Evolutionary conservation across 2,797 vertebrate species (phyloP), one percentile per base, ranked within the genome.

Genomic region (Lithobates sylvaticus): DNA sequence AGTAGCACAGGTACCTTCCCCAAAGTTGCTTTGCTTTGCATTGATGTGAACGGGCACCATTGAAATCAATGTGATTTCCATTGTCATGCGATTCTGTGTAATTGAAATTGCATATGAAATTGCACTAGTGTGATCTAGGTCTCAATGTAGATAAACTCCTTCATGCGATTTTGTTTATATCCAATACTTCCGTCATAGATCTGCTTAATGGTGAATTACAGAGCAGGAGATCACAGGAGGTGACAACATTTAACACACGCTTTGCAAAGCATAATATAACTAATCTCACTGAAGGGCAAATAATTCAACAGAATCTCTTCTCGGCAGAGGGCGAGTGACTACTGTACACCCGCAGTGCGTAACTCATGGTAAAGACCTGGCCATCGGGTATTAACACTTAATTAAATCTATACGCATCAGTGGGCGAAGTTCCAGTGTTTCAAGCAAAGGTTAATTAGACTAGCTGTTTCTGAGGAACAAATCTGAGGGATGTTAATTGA

Each of bases 401-500:
- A 90, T 92, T 90, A 88, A 83, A 88, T 88, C 88, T 92, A 79
- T 90, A 83, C 86, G 78, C 90, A 87, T 90, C 89, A 90, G 32
- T 92, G 87, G 90, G 84, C 88, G 89, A 85, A 88, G 81, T 91
- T 86, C 88, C 86, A 91, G 71, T 89, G 81, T 90, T 93, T 91
- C 78, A 90, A 85, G 89, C 58, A 23, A 70, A 89, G 76, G 85
- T 90, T 90, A 92, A 88, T 93, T 88, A 89, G 83, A 90, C 84
- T 88, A 90, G 86, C 77, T 79, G 78, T 90, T 90, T 90, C 78
- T 79, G 90, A 90, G 87, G 90, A 89, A 80, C 89, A 90, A 89
- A 92, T 92, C 89, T 89, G 89, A 89, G 54, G 91, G 90, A 84
- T 90, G 79, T 89, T 92, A 94, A 92, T 90, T 89, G 90, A 91